Conservation (phyloP, 1,140 invertebrate species). For the Drosophila athabasca region DNA sequence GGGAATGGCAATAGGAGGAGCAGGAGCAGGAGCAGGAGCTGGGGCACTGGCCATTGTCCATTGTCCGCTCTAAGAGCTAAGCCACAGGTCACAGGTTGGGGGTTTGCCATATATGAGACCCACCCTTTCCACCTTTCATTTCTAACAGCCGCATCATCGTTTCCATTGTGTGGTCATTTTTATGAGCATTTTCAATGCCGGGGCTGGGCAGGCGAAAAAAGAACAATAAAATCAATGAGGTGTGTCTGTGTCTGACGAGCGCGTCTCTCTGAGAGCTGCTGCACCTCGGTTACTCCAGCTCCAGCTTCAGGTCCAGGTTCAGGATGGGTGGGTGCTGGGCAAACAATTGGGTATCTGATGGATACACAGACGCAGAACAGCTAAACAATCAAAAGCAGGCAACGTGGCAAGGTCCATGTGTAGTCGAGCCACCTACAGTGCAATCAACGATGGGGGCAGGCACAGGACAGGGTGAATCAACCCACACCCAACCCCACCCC, state of each 20-base stretch:
- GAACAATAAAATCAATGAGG: slow-evolving; percentile 82
- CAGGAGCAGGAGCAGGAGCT: too few species aligned
- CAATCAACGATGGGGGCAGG: slow-evolving; percentile 60
- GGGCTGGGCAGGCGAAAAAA: slow-evolving; percentile 50
- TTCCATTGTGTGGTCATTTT: slow-evolving; percentile 81
- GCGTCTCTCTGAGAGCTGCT: slow-evolving; percentile 20
- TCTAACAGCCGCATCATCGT: slow-evolving; percentile 69
- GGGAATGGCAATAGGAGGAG: background rate
- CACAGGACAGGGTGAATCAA: slow-evolving; percentile 3
- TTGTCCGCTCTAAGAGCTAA: slow-evolving; percentile 19
- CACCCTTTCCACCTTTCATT: slow-evolving; percentile 23
- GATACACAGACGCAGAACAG: slow-evolving; percentile 62
- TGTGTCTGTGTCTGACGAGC: slow-evolving; percentile 56
- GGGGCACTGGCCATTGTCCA: slow-evolving; percentile 43
- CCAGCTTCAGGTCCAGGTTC: slow-evolving; percentile 9
- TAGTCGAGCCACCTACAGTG: slow-evolving; percentile 64
- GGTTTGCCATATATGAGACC: background rate
- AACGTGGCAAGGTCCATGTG: background rate
- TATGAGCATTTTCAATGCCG: slow-evolving; percentile 77
- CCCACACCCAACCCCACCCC: background rate
- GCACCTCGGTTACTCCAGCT: slow-evolving; percentile 53
- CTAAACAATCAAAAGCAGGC: slow-evolving; percentile 77
- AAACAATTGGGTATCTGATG: slow-evolving; percentile 69
- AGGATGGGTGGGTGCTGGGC: slow-evolving; percentile 33
- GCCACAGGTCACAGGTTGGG: slow-evolving; percentile 34